Conservation (phyloP, 64 coral and sea anemone genomes). For the Montipora capricornis region DNA sequence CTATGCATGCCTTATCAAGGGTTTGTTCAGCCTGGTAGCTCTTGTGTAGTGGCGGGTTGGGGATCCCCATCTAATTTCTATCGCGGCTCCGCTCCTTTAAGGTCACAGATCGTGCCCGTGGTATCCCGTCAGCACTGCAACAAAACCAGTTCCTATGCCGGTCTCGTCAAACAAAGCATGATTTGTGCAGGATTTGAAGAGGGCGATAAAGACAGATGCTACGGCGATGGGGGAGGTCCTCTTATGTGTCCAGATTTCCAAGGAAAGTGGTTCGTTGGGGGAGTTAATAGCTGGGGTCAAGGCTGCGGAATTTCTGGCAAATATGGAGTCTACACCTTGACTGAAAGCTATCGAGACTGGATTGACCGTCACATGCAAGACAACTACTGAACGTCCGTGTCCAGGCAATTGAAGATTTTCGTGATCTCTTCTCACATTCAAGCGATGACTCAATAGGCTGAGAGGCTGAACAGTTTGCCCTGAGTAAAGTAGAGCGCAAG, state of each 20-base stretch:
- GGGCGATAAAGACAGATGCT: conserved; percentile 61
- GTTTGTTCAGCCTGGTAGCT: conserved; percentile 19
- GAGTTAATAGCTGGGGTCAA: conserved; percentile 72
- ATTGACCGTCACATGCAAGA: conserved; percentile 29
- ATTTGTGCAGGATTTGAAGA: conserved; percentile 73
- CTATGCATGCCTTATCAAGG: conserved; percentile 57
- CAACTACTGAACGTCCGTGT: neutral
- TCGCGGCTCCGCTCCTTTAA: conserved; percentile 36
- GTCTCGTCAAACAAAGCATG: conserved; percentile 65
- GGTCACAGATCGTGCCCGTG: conserved; percentile 41
- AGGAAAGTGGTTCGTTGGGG: conserved; percentile 63
- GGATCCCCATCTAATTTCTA: conserved; percentile 8
- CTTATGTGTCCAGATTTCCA: conserved; percentile 69
- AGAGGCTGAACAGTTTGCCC: too few relatives aligned
- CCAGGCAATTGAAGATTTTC: neutral
- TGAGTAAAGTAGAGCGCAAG: too few relatives aligned
- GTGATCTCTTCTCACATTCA: neutral
- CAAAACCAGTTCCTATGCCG: conserved; percentile 11
- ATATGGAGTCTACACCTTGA: conserved; percentile 73
- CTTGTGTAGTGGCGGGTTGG: conserved; percentile 67
- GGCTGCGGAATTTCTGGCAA: conserved; percentile 61
- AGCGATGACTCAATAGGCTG: neutral
- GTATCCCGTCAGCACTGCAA: conserved; percentile 68
- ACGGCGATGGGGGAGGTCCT: conserved; percentile 77
- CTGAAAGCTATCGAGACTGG: conserved; percentile 61